A percentile compares a stretch with the other conserved stretches of the same genome.
Evolutionary conservation across 2,113 vertebrate species (phyloP).

Genomic region (Clinocottus analis): DNA sequence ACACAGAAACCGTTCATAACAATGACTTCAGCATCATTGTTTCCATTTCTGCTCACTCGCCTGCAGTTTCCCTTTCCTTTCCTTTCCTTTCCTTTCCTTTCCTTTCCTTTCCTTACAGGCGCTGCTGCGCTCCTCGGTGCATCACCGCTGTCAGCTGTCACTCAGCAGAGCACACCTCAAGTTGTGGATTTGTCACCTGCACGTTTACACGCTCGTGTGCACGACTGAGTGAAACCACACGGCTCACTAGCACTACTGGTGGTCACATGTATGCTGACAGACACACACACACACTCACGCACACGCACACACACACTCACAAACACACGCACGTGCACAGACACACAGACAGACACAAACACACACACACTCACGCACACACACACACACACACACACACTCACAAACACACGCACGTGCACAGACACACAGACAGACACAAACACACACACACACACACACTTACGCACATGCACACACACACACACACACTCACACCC

Average conservation of each 20-base stretch:
- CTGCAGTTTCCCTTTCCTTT: neutral
- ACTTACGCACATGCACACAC: neutral
- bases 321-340: neutral
- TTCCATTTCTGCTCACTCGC: neutral
- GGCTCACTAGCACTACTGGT: neutral
- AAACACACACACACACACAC: neutral
- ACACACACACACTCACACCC: neutral
- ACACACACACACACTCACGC: neutral
- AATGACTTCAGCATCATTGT: neutral
- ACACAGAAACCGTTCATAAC: neutral
- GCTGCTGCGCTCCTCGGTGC: neutral
- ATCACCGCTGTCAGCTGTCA: neutral
- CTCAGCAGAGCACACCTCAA: neutral
- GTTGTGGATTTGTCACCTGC: neutral
- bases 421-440: neutral
- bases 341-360: neutral
- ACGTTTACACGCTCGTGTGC: too few species aligned
- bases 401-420: neutral
- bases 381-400: neutral
- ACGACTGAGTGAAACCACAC: neutral
- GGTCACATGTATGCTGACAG: neutral
- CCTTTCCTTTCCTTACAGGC: neutral
- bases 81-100: neutral
- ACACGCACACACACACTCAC: neutral
- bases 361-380: neutral